phyloP scores from a whole-genome alignment of 2,888 invertebrate genomes.

The Apoderus coryli region DNA sequence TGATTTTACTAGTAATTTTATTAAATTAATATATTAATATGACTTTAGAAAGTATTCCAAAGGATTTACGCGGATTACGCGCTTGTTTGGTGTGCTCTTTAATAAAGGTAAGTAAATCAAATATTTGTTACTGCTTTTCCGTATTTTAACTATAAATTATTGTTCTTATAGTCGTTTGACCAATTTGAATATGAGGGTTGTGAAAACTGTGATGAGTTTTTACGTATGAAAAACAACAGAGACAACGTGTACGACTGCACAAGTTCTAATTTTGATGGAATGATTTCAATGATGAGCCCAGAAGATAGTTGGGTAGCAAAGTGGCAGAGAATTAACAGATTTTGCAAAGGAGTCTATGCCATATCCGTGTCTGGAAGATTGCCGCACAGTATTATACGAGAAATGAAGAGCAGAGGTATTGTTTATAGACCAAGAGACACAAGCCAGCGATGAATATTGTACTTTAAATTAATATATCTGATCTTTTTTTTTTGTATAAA shows the following conservation, averaged over 20 bases:
- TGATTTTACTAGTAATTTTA: too few species aligned
- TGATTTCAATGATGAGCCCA: constrained; percentile 92
- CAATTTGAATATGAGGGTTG: constrained; percentile 98
- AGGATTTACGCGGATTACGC: constrained; percentile 52
- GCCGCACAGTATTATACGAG: constrained; percentile 75
- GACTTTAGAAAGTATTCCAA: constrained; percentile 51
- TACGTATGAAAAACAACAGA: constrained; percentile 89
- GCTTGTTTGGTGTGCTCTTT: constrained; percentile 64
- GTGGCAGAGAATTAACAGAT: constrained; percentile 95
- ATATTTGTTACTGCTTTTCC: too few species aligned
- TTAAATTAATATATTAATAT: too few species aligned
- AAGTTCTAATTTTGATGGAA: constrained; percentile 94
- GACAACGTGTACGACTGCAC: constrained; percentile 97
- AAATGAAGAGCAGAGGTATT: constrained; percentile 87
- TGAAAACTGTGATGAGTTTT: constrained; percentile 95
- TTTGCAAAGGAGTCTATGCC: constrained; percentile 87
- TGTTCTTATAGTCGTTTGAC: constrained; percentile 59
- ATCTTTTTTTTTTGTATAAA: too few species aligned
- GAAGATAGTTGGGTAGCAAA: constrained; percentile 99
- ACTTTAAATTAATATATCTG: too few species aligned
- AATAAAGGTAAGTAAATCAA: constrained; percentile 36
- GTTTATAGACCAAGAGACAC: constrained; percentile 79
- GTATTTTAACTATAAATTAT: too few species aligned
- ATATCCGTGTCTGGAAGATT: constrained; percentile 90
- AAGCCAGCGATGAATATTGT: constrained; percentile 61